Evolutionary conservation across 2,113 vertebrate genomes (phyloP).

Genomic region (Poecile atricapillus): DNA sequence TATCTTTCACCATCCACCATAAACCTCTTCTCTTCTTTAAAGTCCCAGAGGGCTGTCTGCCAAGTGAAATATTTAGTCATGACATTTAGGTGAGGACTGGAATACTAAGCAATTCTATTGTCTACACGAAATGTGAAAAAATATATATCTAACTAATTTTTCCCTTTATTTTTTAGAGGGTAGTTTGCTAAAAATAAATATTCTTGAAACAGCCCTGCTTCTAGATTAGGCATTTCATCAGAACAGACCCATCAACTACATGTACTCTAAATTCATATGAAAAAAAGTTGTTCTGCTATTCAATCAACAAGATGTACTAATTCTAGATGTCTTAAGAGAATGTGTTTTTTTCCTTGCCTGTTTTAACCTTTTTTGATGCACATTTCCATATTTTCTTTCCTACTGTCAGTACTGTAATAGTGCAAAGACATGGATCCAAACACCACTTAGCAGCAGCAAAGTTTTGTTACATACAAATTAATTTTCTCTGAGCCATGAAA

Average conservation of each 20-base stretch:
- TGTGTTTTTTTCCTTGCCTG: not conserved
- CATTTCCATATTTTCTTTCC: not conserved
- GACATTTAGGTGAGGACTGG: not conserved
- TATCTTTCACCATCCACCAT: not conserved
- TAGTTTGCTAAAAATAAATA: not conserved
- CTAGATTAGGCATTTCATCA: not conserved
- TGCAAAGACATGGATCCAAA: not conserved
- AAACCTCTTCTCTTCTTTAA: not conserved
- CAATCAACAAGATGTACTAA: not conserved
- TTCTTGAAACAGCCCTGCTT: not conserved
- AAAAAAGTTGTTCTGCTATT: not conserved
- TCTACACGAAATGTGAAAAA: not conserved
- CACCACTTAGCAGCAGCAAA: not conserved
- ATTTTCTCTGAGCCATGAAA: not conserved
- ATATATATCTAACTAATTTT: not conserved
- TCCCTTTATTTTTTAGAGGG: not conserved
- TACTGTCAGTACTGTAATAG: not conserved
- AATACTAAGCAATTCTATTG: not conserved
- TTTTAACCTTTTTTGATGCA: not conserved
- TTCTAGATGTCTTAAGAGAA: not conserved
- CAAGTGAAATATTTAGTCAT: not conserved
- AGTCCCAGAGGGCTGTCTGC: not conserved
- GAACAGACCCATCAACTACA: not conserved
- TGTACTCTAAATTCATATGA: not conserved
- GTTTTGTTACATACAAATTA: not conserved